These are phyloP conservation scores for Aldabrachelys gigantea DNA, from an alignment of 2,113 vertebrate genomes.

Conservation along the genomic window DNA sequence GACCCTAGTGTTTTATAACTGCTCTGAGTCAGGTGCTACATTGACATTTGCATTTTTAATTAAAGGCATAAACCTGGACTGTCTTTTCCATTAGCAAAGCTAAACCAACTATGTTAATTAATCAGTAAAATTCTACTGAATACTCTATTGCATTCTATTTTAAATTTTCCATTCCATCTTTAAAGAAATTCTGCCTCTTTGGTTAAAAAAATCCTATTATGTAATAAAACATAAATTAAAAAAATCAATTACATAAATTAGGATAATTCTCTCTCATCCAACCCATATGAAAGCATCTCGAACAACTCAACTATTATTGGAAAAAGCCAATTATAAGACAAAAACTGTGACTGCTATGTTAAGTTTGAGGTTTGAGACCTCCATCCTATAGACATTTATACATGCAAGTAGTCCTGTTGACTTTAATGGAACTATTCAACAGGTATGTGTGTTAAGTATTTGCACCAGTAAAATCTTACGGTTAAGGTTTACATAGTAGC, in stretches of 20 bases:
- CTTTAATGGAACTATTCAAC: neutral
- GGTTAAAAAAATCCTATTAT: neutral
- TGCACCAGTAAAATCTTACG: neutral
- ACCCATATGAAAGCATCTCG: neutral
- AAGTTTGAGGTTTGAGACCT: neutral
- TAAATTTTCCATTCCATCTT: neutral
- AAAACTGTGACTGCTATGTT: neutral
- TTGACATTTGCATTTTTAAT: constrained; percentile 6
- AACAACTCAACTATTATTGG: neutral
- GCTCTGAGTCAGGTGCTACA: neutral
- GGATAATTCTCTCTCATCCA: neutral
- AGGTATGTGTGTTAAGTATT: neutral
- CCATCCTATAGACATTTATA: neutral
- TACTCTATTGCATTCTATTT: neutral
- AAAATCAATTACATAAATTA: neutral
- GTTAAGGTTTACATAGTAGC: neutral
- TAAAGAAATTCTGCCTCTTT: neutral
- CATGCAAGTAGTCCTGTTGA: neutral
- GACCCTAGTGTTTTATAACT: neutral
- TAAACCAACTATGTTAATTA: neutral
- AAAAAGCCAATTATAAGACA: neutral
- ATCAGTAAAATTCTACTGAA: neutral
- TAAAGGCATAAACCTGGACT: neutral
- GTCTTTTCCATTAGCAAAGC: neutral
- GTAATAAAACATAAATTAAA: neutral